These are phyloP conservation scores for Artibeus jamaicensis DNA, from an alignment of 2,797 vertebrate species.

Conservation along the genomic window DNA sequence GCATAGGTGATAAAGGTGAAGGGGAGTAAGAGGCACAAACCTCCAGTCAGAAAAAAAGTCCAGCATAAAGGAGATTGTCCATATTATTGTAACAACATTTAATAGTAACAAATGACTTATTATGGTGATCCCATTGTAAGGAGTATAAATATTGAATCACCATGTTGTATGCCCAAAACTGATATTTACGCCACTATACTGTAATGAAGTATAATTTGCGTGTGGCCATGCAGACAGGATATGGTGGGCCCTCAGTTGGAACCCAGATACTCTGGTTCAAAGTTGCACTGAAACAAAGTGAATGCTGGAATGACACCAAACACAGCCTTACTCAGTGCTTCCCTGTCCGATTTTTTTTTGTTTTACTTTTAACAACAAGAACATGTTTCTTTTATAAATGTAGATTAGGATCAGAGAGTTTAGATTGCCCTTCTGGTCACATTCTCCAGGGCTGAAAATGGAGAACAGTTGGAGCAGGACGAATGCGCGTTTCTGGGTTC, in stretches of 20 bases:
- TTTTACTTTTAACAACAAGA: slow-evolving; percentile 12
- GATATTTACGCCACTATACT: neutral
- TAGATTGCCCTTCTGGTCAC: neutral
- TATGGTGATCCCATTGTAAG: neutral
- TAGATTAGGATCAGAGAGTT: neutral
- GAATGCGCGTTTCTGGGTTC: neutral
- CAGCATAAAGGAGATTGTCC: neutral
- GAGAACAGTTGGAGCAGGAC: neutral
- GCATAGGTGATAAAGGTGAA: neutral
- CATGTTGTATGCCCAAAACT: neutral
- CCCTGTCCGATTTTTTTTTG: neutral
- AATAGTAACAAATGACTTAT: neutral
- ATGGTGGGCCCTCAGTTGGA: neutral
- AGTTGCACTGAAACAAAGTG: neutral
- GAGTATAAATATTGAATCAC: neutral
- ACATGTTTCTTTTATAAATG: neutral
- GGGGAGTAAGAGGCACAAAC: neutral
- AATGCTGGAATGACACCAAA: neutral
- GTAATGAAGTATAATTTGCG: neutral
- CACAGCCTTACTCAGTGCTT: neutral
- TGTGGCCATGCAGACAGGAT: neutral
- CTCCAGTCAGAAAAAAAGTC: neutral
- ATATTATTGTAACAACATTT: neutral
- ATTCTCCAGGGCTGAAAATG: neutral
- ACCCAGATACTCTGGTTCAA: neutral